These are phyloP conservation scores for Caenorhabditis inopinata DNA, from an alignment of 1,140 invertebrate species.

Conservation along the genomic window DNA sequence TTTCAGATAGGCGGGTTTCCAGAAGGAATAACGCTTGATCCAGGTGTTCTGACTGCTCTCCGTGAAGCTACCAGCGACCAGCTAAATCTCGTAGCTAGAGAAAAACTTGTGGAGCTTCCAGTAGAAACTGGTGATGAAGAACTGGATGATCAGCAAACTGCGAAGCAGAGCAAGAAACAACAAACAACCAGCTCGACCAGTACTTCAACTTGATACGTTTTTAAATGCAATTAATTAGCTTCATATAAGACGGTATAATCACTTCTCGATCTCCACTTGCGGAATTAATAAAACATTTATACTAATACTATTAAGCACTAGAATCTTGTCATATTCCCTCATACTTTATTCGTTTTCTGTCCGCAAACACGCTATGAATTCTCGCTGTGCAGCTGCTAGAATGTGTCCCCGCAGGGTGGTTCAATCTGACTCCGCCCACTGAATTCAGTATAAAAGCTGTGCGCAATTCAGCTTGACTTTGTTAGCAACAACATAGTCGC, in stretches of 20 bases:
- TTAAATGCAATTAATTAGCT: too few relatives aligned
- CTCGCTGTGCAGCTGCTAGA: background rate
- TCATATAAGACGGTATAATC: too few relatives aligned
- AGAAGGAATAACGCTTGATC: background rate
- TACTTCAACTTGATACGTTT: too few relatives aligned
- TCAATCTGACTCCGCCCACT: background rate
- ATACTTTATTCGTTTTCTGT: too few relatives aligned
- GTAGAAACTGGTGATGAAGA: background rate
- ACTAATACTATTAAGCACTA: too few relatives aligned
- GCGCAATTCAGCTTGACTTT: background rate
- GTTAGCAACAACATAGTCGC: background rate
- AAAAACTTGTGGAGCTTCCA: background rate
- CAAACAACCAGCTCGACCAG: background rate
- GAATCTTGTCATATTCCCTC: too few relatives aligned
- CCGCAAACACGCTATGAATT: background rate
- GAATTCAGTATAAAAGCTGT: background rate
- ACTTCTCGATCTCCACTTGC: too few relatives aligned
- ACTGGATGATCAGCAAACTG: background rate
- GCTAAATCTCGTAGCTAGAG: background rate
- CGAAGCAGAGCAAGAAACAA: background rate
- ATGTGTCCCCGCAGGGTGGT: constrained; percentile 26
- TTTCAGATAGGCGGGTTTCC: background rate
- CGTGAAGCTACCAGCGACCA: background rate
- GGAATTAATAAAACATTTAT: too few relatives aligned
- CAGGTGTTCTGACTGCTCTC: background rate